Evolutionary conservation across 2,888 invertebrate species (phyloP).

Genomic region (Pilophorus perplexus): DNA sequence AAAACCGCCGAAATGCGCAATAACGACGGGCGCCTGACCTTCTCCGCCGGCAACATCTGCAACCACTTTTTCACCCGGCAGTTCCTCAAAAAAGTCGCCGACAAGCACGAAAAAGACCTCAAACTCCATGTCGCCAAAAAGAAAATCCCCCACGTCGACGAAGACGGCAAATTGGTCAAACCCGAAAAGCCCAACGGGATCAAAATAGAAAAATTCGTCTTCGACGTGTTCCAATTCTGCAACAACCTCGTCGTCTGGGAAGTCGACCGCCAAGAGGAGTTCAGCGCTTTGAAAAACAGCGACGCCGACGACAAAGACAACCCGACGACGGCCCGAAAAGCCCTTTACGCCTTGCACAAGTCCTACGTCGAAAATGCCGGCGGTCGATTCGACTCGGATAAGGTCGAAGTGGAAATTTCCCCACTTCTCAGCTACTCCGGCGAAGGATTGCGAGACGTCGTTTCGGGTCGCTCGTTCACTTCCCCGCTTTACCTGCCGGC

Average conservation of each 20-base stretch:
- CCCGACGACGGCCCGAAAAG: slow-evolving; percentile 78
- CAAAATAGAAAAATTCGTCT: slow-evolving; percentile 98
- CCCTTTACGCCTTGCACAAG: slow-evolving; percentile 73
- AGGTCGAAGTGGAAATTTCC: slow-evolving; percentile 77
- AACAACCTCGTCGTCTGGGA: slow-evolving; percentile 91
- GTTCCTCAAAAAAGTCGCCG: slow-evolving; percentile 74
- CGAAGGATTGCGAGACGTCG: slow-evolving; percentile 71
- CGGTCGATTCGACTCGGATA: slow-evolving; percentile 66
- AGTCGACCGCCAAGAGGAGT: slow-evolving; percentile 86
- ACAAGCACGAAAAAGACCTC: slow-evolving; percentile 69
- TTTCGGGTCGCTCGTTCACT: slow-evolving; percentile 64
- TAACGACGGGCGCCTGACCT: slow-evolving; percentile 75
- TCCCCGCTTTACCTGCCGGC: slow-evolving; percentile 62
- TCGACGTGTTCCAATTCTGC: slow-evolving; percentile 95
- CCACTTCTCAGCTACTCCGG: slow-evolving; percentile 88
- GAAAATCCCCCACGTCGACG: slow-evolving; percentile 85
- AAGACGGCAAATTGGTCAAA: slow-evolving; percentile 65
- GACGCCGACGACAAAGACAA: slow-evolving; percentile 91
- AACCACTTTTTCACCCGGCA: slow-evolving; percentile 93
- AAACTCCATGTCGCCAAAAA: slow-evolving; percentile 95
- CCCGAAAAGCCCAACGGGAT: slow-evolving; percentile 90
- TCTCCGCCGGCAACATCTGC: slow-evolving; percentile 95
- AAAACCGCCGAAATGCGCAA: slow-evolving; percentile 80
- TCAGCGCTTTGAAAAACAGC: slow-evolving; percentile 94
- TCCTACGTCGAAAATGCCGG: slow-evolving; percentile 79